Percentiles rank a stretch among this genome's conserved stretches.
These are phyloP conservation scores for Atlantisia rogersi DNA, from an alignment of 2,113 vertebrate genomes.

Conservation along the genomic window DNA sequence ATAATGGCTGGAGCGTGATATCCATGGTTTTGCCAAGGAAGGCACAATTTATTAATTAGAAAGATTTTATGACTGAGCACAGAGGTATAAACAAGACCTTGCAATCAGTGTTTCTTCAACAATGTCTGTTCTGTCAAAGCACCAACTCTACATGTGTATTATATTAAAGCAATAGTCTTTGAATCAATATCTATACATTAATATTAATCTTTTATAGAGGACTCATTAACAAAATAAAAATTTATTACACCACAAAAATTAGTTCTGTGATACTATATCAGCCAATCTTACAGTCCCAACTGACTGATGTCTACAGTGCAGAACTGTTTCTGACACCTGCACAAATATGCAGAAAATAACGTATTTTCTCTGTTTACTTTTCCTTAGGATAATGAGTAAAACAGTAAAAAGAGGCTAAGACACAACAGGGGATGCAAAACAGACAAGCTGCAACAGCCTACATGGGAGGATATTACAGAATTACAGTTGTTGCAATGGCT, in stretches of 20 bases:
- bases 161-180: slow-evolving; percentile 27
- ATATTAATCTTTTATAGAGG: slow-evolving; percentile 56
- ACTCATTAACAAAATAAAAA: slow-evolving; percentile 64
- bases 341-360: background rate
- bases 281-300: slow-evolving; percentile 15
- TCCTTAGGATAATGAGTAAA: slow-evolving; percentile 66
- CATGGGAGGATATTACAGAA: slow-evolving; percentile 60
- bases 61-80: background rate
- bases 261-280: background rate
- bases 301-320: background rate
- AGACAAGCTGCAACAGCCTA: slow-evolving; percentile 46
- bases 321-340: background rate
- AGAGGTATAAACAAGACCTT: background rate
- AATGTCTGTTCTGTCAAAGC: slow-evolving; percentile 16
- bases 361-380: slow-evolving; percentile 54
- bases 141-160: slow-evolving; percentile 21
- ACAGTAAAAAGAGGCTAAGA: slow-evolving; percentile 65
- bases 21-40: background rate
- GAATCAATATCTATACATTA: slow-evolving; percentile 68
- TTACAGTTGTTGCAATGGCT: slow-evolving; percentile 57
- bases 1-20: background rate
- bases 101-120: background rate
- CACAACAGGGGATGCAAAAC: slow-evolving; percentile 41
- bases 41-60: background rate
- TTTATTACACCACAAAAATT: slow-evolving; percentile 47